Evolutionary conservation across 2,888 invertebrate species (phyloP), one percentile per base, ranked within the genome.

Genomic region (Branchellion lobata): DNA sequence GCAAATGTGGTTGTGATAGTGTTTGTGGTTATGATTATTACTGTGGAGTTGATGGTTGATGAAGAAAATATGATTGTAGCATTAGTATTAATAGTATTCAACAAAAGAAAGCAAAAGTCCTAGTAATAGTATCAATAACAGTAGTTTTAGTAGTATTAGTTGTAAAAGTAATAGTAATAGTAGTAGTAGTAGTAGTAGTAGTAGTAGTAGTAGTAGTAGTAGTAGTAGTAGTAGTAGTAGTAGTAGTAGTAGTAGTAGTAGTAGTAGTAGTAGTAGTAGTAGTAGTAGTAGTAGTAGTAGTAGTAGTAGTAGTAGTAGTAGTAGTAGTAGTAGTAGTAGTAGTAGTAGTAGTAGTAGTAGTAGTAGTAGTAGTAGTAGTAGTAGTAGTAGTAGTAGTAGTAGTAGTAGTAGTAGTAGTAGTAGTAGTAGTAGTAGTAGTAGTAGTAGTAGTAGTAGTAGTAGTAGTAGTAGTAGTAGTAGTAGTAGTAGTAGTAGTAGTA

Each of bases 361-460:
- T 77, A 77, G 65, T 77, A 27, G 65, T 77, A 77, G 65, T 77
- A 27, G 65, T 77, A 77, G 65, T 77, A 27, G 65, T 72, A 77
- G 65, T 77, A 27, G 65, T 77, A 77, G 65, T 77, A 27, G 65
- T 77, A 77, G 65, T 77, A 27, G 65, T 77, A 77, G 65, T 77
- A 27, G 65, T 77, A 77, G 65, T 77, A 27, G 65, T 77, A 77
- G 65, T 77, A 27, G 65, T 77, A 77, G 65, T 77, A 27, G 65
- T 77, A 77, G 65, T 77, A 11, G 65, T 77, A 77, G 65, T 77
- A 11, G 65, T 77, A 77, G 65, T 77, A 65, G 65, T 77, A 77
- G 65, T 77, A 65, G 65, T 77, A 77, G 65, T 77, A 65, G 65
- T 77, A 77, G 65, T 57, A 65, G 34, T 77, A 77, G 65, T 77